Evolutionary conservation across 2,797 vertebrate genomes (phyloP).

Genomic region (Natrix natrix): DNA sequence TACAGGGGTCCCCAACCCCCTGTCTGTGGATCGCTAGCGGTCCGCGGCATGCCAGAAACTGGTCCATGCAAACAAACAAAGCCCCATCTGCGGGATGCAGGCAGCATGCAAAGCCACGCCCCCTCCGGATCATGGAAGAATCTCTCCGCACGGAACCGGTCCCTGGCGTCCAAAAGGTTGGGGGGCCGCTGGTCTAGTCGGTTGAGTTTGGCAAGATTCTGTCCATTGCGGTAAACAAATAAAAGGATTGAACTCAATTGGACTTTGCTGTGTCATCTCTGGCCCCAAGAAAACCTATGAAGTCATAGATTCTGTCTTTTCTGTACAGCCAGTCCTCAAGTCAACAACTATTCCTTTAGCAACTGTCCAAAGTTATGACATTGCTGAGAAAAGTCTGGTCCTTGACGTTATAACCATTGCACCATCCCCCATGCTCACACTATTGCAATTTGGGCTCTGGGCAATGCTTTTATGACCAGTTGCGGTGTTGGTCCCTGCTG

Average conservation of each 20-base stretch:
- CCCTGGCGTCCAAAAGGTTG: too few species aligned
- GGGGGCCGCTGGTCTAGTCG: not conserved
- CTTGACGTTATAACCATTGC: not conserved
- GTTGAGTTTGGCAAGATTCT: not conserved
- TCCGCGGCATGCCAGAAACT: too few species aligned
- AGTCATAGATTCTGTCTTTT: not conserved
- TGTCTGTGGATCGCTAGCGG: too few species aligned
- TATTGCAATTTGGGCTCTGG: not conserved
- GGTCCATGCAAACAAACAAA: too few species aligned
- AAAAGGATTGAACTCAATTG: not conserved
- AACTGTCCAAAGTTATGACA: not conserved
- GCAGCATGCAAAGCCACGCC: too few species aligned
- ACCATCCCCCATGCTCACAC: not conserved
- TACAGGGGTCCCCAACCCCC: too few species aligned
- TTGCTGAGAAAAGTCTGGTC: not conserved
- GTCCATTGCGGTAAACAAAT: not conserved
- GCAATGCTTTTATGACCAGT: not conserved
- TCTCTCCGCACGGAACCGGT: too few species aligned
- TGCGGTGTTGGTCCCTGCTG: accelerated
- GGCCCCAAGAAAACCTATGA: not conserved
- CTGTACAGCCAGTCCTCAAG: not conserved
- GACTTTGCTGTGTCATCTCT: not conserved
- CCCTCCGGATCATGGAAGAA: too few species aligned
- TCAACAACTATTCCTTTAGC: not conserved
- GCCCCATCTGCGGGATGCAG: too few species aligned